Base-by-base conservation (phyloP, 2,113 vertebrate genomes). In the Catharus fuscescens region DNA sequence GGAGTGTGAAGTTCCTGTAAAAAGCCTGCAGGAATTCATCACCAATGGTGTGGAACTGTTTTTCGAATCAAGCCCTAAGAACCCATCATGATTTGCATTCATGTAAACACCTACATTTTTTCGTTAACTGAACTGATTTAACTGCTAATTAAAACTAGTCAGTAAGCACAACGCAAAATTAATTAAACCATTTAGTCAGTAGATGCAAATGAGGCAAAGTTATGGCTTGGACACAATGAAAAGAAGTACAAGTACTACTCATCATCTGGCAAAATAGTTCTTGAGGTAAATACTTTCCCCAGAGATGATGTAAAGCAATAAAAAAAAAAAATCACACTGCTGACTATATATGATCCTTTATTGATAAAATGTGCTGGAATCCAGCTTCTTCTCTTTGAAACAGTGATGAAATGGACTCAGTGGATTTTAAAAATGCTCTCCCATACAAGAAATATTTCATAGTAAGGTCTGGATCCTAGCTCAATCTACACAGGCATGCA, bases 91-190 rank as follows among this genome's bases (percentile, higher is more conserved):
- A 97, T 98, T 98, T 98, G 97, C 92, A 97, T 97, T 97, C 96
- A 92, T 96, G 96, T 97, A 98, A 98, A 98, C 87, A 97, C 97
- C 96, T 97, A 96, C 93, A 95, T 97, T 97, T 97, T 97, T 97
- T 96, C 0, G n/a, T 97, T 98, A 98, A 98, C 95, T 95, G 97
- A 98, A 98, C 96, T 97, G 97, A 98, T 98, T 98, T 98, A 98
- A 98, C 96, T 98, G 97, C 97, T 98, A 98, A 98, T 98, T 98
- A 98, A 98, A 98, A 98, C 93, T 97, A 98, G 96, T 97, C 97
- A 97, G 97, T 98, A 98, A 98, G 97, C 97, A 98, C 97, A 97
- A 98, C 69, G 74, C 96, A 97, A 98, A 98, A 98, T 98, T 98
- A 98, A 98, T 98, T 98, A 98, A 98, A 96, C 94, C 93, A 97